Conservation (phyloP, 2,888 invertebrate genomes). For the Acrobasis consociella region DNA sequence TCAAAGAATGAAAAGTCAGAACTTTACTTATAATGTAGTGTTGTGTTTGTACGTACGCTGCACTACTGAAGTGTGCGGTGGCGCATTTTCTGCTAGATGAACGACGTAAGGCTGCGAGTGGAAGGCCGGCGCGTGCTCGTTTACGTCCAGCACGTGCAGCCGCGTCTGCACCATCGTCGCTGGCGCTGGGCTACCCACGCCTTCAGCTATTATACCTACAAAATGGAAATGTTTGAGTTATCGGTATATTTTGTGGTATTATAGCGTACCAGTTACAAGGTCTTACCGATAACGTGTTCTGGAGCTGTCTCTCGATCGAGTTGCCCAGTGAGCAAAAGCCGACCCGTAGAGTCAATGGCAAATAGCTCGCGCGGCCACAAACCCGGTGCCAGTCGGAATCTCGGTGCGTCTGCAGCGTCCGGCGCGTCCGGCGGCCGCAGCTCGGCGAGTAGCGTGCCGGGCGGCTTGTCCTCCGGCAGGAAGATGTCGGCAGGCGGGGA, state of each 20-base stretch:
- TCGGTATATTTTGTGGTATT: no score
- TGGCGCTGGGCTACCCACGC: constrained; percentile 76
- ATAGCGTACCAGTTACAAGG: background rate
- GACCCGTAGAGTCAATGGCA: constrained; percentile 87
- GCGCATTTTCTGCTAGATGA: constrained; percentile 91
- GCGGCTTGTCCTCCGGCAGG: constrained; percentile 88
- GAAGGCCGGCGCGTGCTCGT: constrained; percentile 94
- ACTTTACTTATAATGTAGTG: no score
- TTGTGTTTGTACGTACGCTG: constrained; percentile 77
- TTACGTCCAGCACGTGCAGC: constrained; percentile 93
- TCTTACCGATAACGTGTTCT: constrained; percentile 86
- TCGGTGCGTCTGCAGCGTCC: constrained; percentile 37
- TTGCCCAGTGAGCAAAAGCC: constrained; percentile 87
- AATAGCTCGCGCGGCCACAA: constrained; percentile 85
- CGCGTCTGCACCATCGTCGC: constrained; percentile 87
- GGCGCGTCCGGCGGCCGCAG: constrained; percentile 45
- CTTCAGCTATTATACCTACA: constrained; percentile 65
- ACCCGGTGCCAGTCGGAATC: constrained; percentile 46
- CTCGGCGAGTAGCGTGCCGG: constrained; percentile 62
- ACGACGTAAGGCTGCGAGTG: constrained; percentile 92
- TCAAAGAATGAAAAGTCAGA: no score
- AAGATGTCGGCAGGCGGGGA: constrained; percentile 90
- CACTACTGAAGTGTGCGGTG: constrained; percentile 88
- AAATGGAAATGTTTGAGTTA: background rate
- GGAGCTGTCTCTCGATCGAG: constrained; percentile 89